Conservation (phyloP, 2,888 invertebrate species). For the Blastobasis adustella region DNA sequence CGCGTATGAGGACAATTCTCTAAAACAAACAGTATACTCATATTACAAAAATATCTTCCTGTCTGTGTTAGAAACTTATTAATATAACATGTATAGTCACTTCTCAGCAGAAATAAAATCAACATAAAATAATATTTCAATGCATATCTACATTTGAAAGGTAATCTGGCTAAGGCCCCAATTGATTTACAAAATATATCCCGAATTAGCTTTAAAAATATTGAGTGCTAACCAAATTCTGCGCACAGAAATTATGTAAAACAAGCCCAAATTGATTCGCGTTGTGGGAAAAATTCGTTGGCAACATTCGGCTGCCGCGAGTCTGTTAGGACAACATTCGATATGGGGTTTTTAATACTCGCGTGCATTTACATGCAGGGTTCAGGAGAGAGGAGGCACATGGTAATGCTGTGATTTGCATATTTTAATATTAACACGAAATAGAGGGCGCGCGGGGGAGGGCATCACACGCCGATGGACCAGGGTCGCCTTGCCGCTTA, state of each 20-base stretch:
- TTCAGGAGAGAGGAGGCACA: conserved; percentile 30
- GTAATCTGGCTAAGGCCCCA: too few species aligned
- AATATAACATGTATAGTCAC: too few species aligned
- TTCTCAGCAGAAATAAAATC: too few species aligned
- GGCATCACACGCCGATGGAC: neutral
- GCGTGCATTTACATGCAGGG: conserved; percentile 37
- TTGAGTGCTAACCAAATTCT: neutral
- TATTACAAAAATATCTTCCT: too few species aligned
- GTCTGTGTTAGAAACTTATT: too few species aligned
- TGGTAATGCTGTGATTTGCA: conserved; percentile 56
- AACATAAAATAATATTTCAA: too few species aligned
- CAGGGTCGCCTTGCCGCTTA: too few species aligned
- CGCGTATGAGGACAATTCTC: too few species aligned
- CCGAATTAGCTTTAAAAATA: too few species aligned
- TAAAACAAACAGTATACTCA: too few species aligned
- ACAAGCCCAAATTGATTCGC: conserved; percentile 1
- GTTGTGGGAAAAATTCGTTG: neutral
- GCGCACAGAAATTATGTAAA: conserved; percentile 1
- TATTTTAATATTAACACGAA: conserved; percentile 61
- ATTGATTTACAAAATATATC: too few species aligned
- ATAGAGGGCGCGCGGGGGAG: conserved; percentile 21
- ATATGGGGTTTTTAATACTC: conserved; percentile 22
- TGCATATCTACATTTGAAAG: too few species aligned
- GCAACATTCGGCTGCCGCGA: neutral
- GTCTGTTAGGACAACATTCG: conserved; percentile 7